Conservation (phyloP, 2,113 vertebrate genomes). For the Tupaia tana region DNA sequence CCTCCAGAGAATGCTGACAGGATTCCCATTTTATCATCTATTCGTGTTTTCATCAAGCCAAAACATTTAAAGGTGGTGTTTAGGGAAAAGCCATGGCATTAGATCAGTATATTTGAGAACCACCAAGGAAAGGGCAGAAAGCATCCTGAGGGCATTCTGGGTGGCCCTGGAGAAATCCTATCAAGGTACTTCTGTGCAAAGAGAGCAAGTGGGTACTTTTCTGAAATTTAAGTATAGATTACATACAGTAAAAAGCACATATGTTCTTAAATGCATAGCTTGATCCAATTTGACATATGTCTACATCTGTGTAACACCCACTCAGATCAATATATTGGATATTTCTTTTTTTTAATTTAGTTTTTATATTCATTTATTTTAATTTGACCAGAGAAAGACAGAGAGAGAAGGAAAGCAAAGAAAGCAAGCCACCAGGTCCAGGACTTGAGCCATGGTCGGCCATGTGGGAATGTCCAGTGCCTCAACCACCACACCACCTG, state of each 20-base stretch:
- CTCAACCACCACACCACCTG: too few relatives aligned
- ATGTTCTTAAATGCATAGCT: not conserved
- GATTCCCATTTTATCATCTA: not conserved
- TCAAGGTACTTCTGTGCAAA: constrained; percentile 4
- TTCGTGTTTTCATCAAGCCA: not conserved
- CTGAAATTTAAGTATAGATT: not conserved
- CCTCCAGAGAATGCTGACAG: not conserved
- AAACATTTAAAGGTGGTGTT: not conserved
- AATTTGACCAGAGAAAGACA: too few relatives aligned
- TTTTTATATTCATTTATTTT: too few relatives aligned
- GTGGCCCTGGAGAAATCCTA: not conserved
- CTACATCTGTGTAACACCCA: not conserved
- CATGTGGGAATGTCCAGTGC: too few relatives aligned
- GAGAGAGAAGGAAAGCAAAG: too few relatives aligned
- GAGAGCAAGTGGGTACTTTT: not conserved
- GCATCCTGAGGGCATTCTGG: not conserved
- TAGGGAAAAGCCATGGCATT: not conserved
- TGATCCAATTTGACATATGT: not conserved
- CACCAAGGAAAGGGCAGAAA: not conserved
- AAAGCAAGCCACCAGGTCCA: too few relatives aligned
- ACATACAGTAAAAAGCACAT: not conserved
- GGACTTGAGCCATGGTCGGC: too few relatives aligned
- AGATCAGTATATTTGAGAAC: not conserved
- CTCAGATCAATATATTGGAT: not conserved
- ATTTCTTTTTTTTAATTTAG: not conserved